A percentile compares a stretch with the other conserved stretches of the same genome.
Conservation (phyloP, 2,888 invertebrate species). For the Lasioglossum lativentre region DNA sequence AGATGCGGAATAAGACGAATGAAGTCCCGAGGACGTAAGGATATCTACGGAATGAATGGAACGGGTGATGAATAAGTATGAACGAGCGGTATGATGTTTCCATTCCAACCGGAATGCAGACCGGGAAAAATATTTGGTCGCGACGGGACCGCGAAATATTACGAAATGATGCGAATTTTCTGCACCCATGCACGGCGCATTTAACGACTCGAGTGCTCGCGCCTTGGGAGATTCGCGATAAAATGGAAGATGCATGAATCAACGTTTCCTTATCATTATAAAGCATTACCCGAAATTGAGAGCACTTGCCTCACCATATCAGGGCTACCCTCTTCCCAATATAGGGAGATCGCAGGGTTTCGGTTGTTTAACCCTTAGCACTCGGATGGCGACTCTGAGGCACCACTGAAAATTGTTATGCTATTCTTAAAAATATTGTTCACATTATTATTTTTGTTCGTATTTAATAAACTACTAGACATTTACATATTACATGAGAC, state of each 20-base stretch:
- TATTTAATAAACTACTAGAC: too few relatives aligned
- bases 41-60: slow-evolving; percentile 49
- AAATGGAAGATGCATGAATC: background rate
- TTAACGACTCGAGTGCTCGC: background rate
- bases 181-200: background rate
- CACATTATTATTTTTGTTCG: too few relatives aligned
- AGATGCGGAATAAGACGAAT: slow-evolving; percentile 59
- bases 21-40: slow-evolving; percentile 47
- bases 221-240: background rate
- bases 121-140: slow-evolving; percentile 27
- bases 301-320: too few relatives aligned
- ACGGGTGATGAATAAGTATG: slow-evolving; percentile 55
- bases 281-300: too few relatives aligned
- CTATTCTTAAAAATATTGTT: too few relatives aligned
- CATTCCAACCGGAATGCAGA: background rate
- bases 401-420: too few relatives aligned
- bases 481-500: too few relatives aligned
- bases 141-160: background rate
- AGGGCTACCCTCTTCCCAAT: too few relatives aligned
- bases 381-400: too few relatives aligned
- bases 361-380: too few relatives aligned
- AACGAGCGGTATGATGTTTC: slow-evolving; percentile 44
- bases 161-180: slow-evolving; percentile 1
- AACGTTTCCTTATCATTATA: background rate
- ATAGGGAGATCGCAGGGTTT: too few relatives aligned